Conservation (phyloP, 2,113 vertebrate species). For the Harpagus bidentatus region DNA sequence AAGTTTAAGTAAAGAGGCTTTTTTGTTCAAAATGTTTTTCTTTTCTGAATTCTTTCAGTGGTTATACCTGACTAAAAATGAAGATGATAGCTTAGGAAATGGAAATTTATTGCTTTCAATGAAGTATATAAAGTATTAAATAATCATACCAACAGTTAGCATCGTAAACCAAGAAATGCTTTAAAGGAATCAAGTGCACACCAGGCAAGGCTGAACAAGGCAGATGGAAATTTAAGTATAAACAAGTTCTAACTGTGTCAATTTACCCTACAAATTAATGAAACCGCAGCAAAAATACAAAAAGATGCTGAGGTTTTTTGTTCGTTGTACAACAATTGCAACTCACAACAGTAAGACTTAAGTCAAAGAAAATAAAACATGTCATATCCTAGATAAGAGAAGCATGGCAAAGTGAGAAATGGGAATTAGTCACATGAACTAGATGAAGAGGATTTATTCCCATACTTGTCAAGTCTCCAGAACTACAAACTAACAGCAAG, state of each 20-base stretch:
- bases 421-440: neutral
- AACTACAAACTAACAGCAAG: neutral
- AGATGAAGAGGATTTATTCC: neutral
- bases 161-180: neutral
- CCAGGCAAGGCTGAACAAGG: neutral
- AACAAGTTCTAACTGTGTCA: neutral
- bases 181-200: neutral
- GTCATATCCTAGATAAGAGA: neutral
- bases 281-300: neutral
- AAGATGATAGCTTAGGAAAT: neutral
- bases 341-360: neutral
- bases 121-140: neutral
- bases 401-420: neutral
- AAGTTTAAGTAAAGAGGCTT: neutral
- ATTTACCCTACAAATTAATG: neutral
- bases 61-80: neutral
- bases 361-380: neutral
- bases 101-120: neutral
- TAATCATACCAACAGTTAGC: neutral
- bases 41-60: neutral
- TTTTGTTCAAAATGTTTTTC: neutral
- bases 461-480: neutral
- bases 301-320: neutral
- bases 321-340: neutral
- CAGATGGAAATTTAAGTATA: neutral